Evolutionary conservation across 2,797 vertebrate species (phyloP), one percentile per base, ranked within the genome.

Genomic region (Xyrichtys novacula): DNA sequence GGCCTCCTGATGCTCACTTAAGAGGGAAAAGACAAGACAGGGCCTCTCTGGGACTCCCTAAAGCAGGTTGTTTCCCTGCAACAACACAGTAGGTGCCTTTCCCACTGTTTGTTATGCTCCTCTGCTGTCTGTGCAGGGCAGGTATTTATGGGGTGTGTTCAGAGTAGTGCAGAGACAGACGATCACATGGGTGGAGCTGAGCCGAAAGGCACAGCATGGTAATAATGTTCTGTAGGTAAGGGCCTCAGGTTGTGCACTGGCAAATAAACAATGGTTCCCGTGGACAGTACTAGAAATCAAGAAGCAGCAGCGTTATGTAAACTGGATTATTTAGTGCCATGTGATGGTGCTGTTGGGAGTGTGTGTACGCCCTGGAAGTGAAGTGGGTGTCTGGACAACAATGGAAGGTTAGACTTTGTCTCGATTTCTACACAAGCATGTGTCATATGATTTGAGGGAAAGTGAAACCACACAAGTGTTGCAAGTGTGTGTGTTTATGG

Each of bases 1-100:
- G 79, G 75, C 85, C 88, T 90, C 76, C 80, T 87, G 87, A 81
- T 81, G 85, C 86, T 88, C 84, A 83, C 84, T 84, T 86, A 81
- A 73, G 75, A 86, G 80, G 84, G 69, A 74, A 81, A 86, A 78
- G 78, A 87, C 83, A 17, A 69, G 85, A 84, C 76, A 55, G 66
- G 80, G 76, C 78, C 81, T 83, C 74, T 74, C 43, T 66, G 39
- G 75, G 85, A 83, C 85, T 74, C 71, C 60, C 59, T 64, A 77
- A 69, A 73, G 61, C 81, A 79, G 25, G n/a, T 67, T 78, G 66
- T 85, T 78, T 76, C 52, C 57, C 56, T 81, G 66, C 76, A 77
- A 74, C 81, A 77, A 85, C 83, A 86, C 85, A 90, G 87, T 89
- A 90, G 88, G 83, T 88, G 80, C 71, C 70, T 83, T 85, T 73